Conservation (phyloP, 2,888 invertebrate species). For the Parochlus steinenii region DNA sequence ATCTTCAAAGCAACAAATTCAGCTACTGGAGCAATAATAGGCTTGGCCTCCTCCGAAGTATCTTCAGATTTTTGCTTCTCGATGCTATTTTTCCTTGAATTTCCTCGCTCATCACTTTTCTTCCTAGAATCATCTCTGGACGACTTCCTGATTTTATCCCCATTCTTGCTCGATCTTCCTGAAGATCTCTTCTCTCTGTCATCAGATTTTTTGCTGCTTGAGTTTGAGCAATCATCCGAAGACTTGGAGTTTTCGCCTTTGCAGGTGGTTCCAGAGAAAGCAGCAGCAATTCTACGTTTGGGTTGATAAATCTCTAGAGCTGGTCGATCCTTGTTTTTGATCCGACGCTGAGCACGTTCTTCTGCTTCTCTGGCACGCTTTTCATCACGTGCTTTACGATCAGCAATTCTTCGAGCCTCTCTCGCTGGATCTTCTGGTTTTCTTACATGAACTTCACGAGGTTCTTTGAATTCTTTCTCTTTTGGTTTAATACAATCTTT, state of each 20-base stretch:
- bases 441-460: constrained; percentile 20
- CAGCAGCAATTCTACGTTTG: neutral
- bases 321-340: constrained; percentile 53
- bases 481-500: neutral
- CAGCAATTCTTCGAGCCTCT: neutral
- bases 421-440: constrained; percentile 11
- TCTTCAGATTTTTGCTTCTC: too few species aligned
- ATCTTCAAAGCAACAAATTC: too few species aligned
- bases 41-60: too few species aligned
- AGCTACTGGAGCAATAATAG: too few species aligned
- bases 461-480: constrained; percentile 20
- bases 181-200: neutral
- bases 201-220: constrained; percentile 1
- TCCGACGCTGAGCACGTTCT: constrained; percentile 2
- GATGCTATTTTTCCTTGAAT: constrained; percentile 1
- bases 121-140: neutral
- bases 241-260: neutral
- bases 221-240: constrained; percentile 6
- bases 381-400: too few species aligned
- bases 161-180: neutral
- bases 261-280: neutral
- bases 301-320: constrained; percentile 82
- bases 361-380: constrained; percentile 4
- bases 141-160: neutral
- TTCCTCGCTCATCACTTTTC: neutral